Evolutionary conservation across 2,888 invertebrate species (phyloP).

Genomic region (Drosophila atripex): DNA sequence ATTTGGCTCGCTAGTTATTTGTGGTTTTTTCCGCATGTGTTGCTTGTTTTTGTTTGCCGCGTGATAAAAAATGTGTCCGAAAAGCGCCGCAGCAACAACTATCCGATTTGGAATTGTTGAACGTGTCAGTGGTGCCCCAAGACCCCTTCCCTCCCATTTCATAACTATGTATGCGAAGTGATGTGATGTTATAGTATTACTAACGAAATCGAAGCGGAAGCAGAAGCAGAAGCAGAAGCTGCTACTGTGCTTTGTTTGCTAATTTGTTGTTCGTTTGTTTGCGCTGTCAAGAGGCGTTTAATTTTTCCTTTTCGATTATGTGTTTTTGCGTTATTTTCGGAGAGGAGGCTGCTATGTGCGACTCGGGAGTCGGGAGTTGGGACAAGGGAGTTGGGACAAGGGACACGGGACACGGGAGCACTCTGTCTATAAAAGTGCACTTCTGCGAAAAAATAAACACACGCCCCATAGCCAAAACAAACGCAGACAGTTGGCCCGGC

Average conservation of each 20-base stretch:
- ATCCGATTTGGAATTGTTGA: constrained; percentile 1
- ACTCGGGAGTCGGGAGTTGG: neutral
- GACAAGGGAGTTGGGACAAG: neutral
- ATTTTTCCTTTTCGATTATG: constrained; percentile 14
- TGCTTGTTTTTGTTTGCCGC: constrained; percentile 39
- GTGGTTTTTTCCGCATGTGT: constrained; percentile 16
- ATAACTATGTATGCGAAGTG: too few species aligned
- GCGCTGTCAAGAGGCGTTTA: constrained; percentile 40
- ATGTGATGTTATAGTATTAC: neutral
- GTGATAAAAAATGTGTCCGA: constrained; percentile 29
- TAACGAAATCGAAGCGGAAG: constrained; percentile 37
- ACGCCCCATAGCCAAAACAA: constrained; percentile 37
- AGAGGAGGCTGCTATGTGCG: neutral
- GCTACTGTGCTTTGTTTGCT: constrained; percentile 18
- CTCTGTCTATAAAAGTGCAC: constrained; percentile 74
- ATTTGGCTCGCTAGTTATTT: constrained; percentile 10
- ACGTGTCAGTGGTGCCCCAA: constrained; percentile 26
- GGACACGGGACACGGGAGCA: constrained; percentile 28
- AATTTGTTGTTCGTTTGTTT: constrained; percentile 46
- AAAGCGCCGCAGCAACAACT: neutral
- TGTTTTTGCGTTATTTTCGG: constrained; percentile 31
- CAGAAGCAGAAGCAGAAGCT: neutral
- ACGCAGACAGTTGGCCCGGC: constrained; percentile 16
- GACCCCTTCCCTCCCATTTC: too few species aligned
- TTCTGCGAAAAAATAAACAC: constrained; percentile 77